Conservation (phyloP, 2,888 invertebrate genomes). For the Cordilura impudica region DNA sequence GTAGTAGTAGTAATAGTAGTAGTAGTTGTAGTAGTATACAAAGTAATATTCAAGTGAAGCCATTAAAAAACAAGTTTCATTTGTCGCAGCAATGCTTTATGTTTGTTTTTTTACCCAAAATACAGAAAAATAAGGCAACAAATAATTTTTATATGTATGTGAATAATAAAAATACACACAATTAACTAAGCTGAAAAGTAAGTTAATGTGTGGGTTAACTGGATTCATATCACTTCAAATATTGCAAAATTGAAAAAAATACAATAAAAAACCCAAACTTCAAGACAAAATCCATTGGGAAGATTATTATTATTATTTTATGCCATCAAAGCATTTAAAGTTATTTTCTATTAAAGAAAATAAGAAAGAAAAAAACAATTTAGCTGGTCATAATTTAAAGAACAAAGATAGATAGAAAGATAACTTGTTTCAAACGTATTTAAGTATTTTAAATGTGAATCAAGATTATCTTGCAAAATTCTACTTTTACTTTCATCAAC, state of each 20-base stretch:
- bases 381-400: conserved; percentile 25
- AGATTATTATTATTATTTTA: conserved; percentile 15
- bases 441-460: conserved; percentile 52
- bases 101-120: conserved; percentile 33
- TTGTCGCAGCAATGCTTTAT: conserved; percentile 60
- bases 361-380: background rate
- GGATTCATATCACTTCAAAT: conserved; percentile 58
- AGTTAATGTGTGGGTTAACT: conserved; percentile 64
- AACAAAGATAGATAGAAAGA: conserved; percentile 11
- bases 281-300: conserved; percentile 11
- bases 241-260: conserved; percentile 13
- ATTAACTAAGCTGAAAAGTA: conserved; percentile 34
- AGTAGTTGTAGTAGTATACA: background rate
- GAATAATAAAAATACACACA: conserved; percentile 35
- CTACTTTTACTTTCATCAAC: conserved; percentile 54
- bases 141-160: background rate
- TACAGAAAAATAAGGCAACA: conserved; percentile 16
- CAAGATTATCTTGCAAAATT: conserved; percentile 34
- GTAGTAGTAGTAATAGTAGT: background rate
- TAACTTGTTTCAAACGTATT: conserved; percentile 44
- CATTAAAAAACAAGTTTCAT: conserved; percentile 65
- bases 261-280: conserved; percentile 21
- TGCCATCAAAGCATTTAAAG: background rate
- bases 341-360: conserved; percentile 9
- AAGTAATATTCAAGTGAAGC: conserved; percentile 55